phyloP scores from a whole-genome alignment of 2,113 vertebrate genomes.

The Galbula dea region DNA sequence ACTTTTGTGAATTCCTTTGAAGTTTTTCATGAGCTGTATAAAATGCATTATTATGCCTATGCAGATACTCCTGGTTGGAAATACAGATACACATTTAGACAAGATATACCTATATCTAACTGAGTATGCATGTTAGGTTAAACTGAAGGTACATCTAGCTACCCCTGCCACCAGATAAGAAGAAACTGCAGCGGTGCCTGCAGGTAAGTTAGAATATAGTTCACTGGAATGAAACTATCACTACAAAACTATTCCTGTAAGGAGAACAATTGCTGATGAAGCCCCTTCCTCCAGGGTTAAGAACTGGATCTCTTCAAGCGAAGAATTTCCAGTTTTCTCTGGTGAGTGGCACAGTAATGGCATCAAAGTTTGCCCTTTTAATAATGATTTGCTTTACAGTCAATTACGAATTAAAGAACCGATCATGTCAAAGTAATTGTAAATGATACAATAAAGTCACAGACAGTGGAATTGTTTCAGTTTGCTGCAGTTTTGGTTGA shows the following conservation, averaged over 20 bases:
- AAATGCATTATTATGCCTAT: background rate
- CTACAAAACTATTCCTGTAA: background rate
- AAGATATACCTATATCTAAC: background rate
- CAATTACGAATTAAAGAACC: background rate
- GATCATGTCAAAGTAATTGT: background rate
- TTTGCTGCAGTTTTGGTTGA: background rate
- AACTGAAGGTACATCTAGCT: background rate
- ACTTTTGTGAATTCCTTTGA: background rate
- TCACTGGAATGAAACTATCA: background rate
- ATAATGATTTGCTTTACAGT: accelerated
- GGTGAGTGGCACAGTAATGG: background rate
- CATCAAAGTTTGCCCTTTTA: background rate
- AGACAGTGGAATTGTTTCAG: background rate
- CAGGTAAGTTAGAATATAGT: background rate
- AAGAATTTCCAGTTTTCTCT: background rate
- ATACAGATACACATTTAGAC: background rate
- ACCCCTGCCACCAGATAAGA: background rate
- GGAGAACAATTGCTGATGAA: background rate
- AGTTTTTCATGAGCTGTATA: background rate
- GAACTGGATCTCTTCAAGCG: background rate
- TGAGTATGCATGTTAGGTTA: background rate
- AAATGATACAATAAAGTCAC: background rate
- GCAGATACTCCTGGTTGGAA: background rate
- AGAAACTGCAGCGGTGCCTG: background rate
- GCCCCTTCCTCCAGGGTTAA: background rate